Base-by-base conservation (phyloP, 2,113 vertebrate species). In the Spea multiplicata region DNA sequence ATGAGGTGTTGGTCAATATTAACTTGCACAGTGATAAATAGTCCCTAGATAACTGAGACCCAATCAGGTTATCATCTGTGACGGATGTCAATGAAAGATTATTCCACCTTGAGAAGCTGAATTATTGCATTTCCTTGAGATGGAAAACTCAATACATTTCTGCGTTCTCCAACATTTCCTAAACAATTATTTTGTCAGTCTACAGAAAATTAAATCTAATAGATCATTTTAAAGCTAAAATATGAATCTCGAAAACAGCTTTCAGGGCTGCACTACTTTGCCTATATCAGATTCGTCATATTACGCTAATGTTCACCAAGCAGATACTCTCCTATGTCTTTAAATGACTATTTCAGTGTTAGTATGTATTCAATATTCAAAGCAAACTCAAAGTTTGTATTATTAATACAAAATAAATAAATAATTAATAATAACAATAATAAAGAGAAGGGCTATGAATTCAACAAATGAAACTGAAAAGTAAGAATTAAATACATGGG, bases 11-110 rank as follows among this genome's bases (percentile, higher is more conserved):
- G 7, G 47, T 48, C 46, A 69, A 49, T 69, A 69, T 46, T 69
- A 69, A 44, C 45, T n/a, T 69, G 49, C 9, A 12, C 14, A 30
- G 46, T 48, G 67, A 69, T n/a, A 69, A 69, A 69, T 69, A 69
- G 46, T 48, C 46, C 67, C 67, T 9, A 16, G 46, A 17, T 48
- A 69, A 49, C 44, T 13, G 44, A 8, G 6, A 69, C 45, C 45
- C 12, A 69, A 69, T 69, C 67, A 69, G 14, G 14, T 69, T 44
- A 45, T n/a, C 67, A 49, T 69, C 44, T 16, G 3, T 45, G 46
- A 69, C 44, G 46, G 67, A 69, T 49, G 67, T 47, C 67, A 69
- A 48, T 69, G 44, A 16, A 49, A 69, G 46, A 16, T 5, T 16
- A 12, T 16, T 4, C n/a, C 8, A 49, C 13, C 47, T 69, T 49